A percentile compares a stretch with the other conserved stretches of the same genome.
Evolutionary conservation across 2,113 vertebrate genomes (phyloP).

Genomic region (Plecotus auritus): DNA sequence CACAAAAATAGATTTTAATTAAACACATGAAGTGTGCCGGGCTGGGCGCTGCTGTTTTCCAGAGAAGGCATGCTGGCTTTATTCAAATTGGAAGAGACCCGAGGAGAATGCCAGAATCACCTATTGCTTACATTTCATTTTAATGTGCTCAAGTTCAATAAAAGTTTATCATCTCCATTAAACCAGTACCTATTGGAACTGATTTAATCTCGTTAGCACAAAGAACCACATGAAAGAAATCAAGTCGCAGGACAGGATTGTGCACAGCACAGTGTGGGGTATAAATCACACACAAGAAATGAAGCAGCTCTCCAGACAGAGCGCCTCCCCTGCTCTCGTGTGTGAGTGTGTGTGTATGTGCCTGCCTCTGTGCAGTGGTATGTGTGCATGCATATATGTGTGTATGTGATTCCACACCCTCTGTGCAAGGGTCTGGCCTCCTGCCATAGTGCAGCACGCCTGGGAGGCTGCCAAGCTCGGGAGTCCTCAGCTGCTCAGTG

Average conservation of each 20-base stretch:
- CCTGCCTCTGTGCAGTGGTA: background rate
- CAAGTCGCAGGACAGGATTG: slow-evolving; percentile 67
- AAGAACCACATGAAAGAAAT: slow-evolving; percentile 84
- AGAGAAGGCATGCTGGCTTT: slow-evolving; percentile 77
- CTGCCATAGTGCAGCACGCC: slow-evolving; percentile 69
- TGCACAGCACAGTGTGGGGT: slow-evolving; percentile 60
- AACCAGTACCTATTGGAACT: slow-evolving; percentile 83
- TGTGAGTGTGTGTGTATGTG: background rate
- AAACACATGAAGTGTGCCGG: slow-evolving; percentile 77
- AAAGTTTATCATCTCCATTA: slow-evolving; percentile 87
- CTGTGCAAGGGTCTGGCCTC: slow-evolving; percentile 66
- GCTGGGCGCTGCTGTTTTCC: slow-evolving; percentile 78
- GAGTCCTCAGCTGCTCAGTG: slow-evolving; percentile 78
- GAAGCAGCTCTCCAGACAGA: slow-evolving; percentile 40
- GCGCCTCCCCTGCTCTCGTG: slow-evolving; percentile 59
- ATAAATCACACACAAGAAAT: slow-evolving; percentile 73
- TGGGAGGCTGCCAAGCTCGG: slow-evolving; percentile 68
- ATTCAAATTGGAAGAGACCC: slow-evolving; percentile 80
- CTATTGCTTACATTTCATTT: slow-evolving; percentile 88
- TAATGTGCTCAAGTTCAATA: slow-evolving; percentile 85
- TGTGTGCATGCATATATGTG: background rate
- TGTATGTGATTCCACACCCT: background rate
- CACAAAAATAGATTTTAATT: slow-evolving; percentile 73
- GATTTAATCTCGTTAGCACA: slow-evolving; percentile 83
- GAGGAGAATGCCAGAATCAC: slow-evolving; percentile 80